Evolutionary conservation across 1,140 invertebrate genomes (phyloP), one percentile per base, ranked within the genome.

Genomic region (Megathymus violae): DNA sequence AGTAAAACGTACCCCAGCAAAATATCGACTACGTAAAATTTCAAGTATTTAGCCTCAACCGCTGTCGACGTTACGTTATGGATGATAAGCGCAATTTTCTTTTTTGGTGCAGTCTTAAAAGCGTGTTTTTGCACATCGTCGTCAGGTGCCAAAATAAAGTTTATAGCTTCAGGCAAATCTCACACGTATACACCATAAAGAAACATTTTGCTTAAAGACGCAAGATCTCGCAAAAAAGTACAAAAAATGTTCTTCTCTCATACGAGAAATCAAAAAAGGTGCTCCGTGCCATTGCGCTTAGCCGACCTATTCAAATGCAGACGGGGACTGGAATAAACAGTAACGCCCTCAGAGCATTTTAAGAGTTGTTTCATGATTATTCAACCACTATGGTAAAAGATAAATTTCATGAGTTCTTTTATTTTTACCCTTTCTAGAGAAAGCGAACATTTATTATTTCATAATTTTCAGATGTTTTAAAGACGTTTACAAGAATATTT

Each of bases 271-370:
- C 19, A 13, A 19, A 54, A 54, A 54, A 41, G 13, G 11, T 41
- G 22, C 9, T 9, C 17, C 11, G 19, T 41, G 51, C 22, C 36
- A 40, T 41, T 15, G n/a, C 14, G 40, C 19, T 41, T 17, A 40
- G 36, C 36, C 9, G 14, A 25, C 17, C 52, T 43, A 56, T 56
- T 56, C 38, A 56, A 44, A 41, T 5, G 38, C n/a, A 13, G 22
- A 56, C 40, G 16, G 38, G 15, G 14, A 56, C 40, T 56, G n/a
- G 22, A 43, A 56, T 43, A n/a, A 44, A 56, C 16, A 51, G 27
- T 31, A 40, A 54, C 51, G 22, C 11, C 14, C 14, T 31, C 27
- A 31, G 27, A 3, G 27, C 27, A 31, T 3, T 31, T 31, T 9
- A 31, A 31, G 9, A 31, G 27, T 31, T 9, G 27, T 31, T 31